Conservation (phyloP, 2,113 vertebrate genomes). For the human (Homo sapiens) region DNA sequence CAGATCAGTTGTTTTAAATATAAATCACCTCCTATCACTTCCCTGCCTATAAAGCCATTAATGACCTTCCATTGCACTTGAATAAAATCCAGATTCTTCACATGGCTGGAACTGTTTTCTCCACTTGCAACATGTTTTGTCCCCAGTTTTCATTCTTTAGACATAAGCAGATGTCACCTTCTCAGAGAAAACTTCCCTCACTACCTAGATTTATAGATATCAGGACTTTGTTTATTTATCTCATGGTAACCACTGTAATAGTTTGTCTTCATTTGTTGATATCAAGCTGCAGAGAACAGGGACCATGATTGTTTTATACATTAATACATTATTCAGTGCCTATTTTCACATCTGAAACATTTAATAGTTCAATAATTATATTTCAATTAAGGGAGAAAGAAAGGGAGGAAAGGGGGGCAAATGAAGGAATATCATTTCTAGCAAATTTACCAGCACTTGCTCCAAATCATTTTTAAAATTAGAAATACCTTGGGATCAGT, state of each 20-base stretch:
- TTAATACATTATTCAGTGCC: neutral
- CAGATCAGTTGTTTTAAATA: neutral
- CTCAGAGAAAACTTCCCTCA: neutral
- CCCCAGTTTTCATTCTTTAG: neutral
- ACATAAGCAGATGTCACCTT: neutral
- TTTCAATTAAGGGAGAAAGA: neutral
- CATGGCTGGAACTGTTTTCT: neutral
- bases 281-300: neutral
- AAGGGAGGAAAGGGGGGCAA: neutral
- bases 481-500: neutral
- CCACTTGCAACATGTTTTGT: neutral
- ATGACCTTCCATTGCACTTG: neutral
- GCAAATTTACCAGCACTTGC: neutral
- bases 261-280: neutral
- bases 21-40: neutral
- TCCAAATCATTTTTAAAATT: slow-evolving; percentile 34
- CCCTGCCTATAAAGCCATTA: neutral
- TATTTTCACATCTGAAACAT: neutral
- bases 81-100: neutral
- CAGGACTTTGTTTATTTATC: neutral
- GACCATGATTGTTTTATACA: neutral
- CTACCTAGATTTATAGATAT: neutral
- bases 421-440: neutral
- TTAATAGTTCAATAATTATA: neutral
- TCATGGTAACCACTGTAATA: neutral